Evolutionary conservation across 35 echinoderm and acorn worm genomes (phyloP).

Genomic region (Ophiothrix spiculata): DNA sequence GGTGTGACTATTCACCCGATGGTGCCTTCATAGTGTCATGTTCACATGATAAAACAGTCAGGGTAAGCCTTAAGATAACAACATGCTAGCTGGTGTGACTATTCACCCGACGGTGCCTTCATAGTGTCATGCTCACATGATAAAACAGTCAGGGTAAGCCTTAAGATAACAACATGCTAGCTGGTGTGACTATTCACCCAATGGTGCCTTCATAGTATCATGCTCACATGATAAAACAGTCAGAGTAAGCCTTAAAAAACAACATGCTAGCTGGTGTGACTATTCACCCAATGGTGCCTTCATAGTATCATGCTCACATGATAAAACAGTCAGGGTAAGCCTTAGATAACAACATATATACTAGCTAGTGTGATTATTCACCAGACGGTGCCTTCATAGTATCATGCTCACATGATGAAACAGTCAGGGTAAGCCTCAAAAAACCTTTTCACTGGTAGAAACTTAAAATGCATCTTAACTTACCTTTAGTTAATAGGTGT

Average conservation of each 20-base stretch:
- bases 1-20: conserved; percentile 76
- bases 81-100: conserved; percentile 66
- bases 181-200: conserved; percentile 79
- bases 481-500: no score
- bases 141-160: conserved; percentile 12
- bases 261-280: background rate
- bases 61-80: conserved; percentile 14
- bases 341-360: background rate
- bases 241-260: background rate
- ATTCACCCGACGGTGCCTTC: conserved; percentile 62
- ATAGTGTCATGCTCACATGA: conserved; percentile 46
- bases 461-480: no score
- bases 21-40: conserved; percentile 50
- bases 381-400: background rate
- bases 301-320: background rate
- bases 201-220: conserved; percentile 47
- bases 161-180: conserved; percentile 55
- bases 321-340: background rate
- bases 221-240: conserved; percentile 41
- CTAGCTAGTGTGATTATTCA: background rate
- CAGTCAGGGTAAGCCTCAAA: background rate
- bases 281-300: background rate
- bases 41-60: conserved; percentile 32
- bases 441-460: no score
- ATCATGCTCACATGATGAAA: background rate